These are phyloP conservation scores for Aplysina aerophoba DNA, from an alignment of 37 sponge, comb jelly and placozoan species.

Conservation along the genomic window DNA sequence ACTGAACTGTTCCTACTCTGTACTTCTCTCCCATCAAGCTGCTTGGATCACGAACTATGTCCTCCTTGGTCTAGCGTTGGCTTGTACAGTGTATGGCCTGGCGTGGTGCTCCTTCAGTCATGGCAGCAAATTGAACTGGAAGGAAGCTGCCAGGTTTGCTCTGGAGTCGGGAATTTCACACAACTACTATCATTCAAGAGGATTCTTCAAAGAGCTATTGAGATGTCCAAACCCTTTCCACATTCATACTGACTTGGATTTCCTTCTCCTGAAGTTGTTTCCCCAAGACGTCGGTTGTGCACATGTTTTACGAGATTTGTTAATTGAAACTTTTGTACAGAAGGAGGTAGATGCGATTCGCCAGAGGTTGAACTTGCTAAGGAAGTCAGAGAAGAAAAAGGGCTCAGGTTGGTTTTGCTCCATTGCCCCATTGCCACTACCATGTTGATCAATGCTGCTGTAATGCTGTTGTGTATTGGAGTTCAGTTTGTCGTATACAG, in stretches of 20 bases:
- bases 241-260: slow-evolving; percentile 1
- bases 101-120: background rate
- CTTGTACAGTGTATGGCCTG: background rate
- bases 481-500: too few species aligned
- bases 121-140: slow-evolving; percentile 11
- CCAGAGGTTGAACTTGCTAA: background rate
- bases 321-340: background rate
- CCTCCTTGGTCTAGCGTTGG: background rate
- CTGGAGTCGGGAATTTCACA: slow-evolving; percentile 6
- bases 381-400: background rate
- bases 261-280: slow-evolving; percentile 6
- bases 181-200: background rate
- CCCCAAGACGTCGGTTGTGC: background rate
- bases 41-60: background rate
- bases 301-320: background rate
- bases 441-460: too few species aligned
- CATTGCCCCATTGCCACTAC: too few species aligned
- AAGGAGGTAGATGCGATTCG: background rate
- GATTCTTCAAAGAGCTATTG: too few species aligned
- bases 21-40: background rate
- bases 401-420: too few species aligned
- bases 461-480: too few species aligned
- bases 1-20: background rate
- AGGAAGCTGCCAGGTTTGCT: background rate
- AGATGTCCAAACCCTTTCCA: background rate